Evolutionary conservation across 2,113 vertebrate species (phyloP).

Genomic region (Chiloscyllium plagiosum): DNA sequence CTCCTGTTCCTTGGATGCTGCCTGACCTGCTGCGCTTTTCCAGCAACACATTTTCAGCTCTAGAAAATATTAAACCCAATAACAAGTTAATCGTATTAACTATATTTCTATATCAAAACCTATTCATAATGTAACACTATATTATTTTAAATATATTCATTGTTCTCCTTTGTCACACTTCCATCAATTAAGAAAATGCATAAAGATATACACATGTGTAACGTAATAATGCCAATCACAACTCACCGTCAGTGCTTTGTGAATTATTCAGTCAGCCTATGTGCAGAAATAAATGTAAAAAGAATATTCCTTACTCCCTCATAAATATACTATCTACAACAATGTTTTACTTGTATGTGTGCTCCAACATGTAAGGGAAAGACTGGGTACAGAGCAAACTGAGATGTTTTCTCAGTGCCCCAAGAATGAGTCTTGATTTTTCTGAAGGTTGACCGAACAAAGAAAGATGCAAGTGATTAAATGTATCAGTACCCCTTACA

Average conservation of each 20-base stretch:
- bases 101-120: neutral
- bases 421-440: neutral
- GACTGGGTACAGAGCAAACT: neutral
- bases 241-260: neutral
- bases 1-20: too few species aligned
- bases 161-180: neutral
- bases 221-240: neutral
- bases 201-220: neutral
- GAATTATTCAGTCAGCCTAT: neutral
- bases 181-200: neutral
- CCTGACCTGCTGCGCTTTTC: too few species aligned
- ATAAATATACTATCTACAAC: neutral
- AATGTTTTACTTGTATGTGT: neutral
- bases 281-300: neutral
- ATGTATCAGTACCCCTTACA: neutral
- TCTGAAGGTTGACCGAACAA: neutral
- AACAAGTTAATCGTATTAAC: neutral
- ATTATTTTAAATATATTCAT: neutral
- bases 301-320: neutral
- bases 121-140: neutral
- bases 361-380: neutral
- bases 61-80: neutral
- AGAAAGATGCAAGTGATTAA: neutral
- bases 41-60: too few species aligned
- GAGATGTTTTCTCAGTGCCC: neutral